Evolutionary conservation across 2,113 vertebrate species (phyloP), one percentile per base, ranked within the genome.

Genomic region (Orientallactaga bullata): DNA sequence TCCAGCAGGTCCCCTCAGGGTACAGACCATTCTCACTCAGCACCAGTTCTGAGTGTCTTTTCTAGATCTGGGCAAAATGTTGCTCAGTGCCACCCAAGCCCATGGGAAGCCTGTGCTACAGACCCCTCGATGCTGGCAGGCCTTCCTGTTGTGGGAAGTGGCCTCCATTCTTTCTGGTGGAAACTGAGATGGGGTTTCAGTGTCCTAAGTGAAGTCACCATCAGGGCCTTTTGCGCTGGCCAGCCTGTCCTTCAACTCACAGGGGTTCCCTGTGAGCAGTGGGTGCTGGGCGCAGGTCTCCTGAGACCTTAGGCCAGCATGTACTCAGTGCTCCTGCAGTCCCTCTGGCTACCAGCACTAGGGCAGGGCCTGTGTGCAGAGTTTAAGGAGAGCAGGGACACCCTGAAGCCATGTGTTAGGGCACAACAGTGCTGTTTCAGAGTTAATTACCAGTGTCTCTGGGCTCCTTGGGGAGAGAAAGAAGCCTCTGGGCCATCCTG

Each of bases 21-120:
- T 24, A 16, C 3, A 11, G 84, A 8, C 7, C 11, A 0, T 6
- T 7, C 74, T 39, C 12, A 1, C 5, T 24, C 8, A 26, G 21
- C 1, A 7, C 63, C 81, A 6, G 37, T 71, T 12, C 58, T 21
- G 11, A 7, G 1, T 0, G 0, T 5, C 39, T n/a, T 63, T 42
- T 28, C 88, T n/a, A 20, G 83, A 68, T 3, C 23, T 0, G 0
- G 37, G 74, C 89, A 32, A 16, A 23, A 5, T 7, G 0, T 17
- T 37, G 7, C 4, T 13, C 6, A 0, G 47, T 5, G 8, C 7
- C 66, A 47, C 58, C 77, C 5, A 12, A 4, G 16, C 1, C 7
- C 78, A 32, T 63, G 32, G 76, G 30, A 0, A n/a, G 39, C 4
- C 2, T 17, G 2, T 42, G 7, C 32, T 3, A 0, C 37, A 24